Base-by-base conservation (phyloP, 2,113 vertebrate genomes). In the Serilophus lunatus region DNA sequence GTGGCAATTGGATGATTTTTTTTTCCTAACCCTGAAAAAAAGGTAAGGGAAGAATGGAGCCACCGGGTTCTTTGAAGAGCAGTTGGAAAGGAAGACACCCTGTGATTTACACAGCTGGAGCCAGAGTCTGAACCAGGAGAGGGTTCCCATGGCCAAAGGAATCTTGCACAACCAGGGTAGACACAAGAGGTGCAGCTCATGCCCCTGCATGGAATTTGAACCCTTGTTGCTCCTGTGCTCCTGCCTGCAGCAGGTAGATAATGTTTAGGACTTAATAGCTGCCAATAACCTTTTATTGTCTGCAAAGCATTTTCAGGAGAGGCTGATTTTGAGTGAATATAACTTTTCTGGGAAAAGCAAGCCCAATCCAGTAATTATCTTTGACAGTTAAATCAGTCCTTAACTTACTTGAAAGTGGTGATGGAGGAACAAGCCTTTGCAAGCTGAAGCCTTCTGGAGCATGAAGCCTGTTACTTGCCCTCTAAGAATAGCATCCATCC, bases 381-480 rank as follows among this genome's bases (percentile, higher is more conserved):
- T 26, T 82, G 93, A 82, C 72, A 86, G 75, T 77, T 92, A 79
- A 79, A 93, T 93, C 92, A 86, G 50, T 42, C 68, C 31, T 86
- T 89, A 75, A 66, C 84, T 92, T 59, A n/a, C 64, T 77, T 77
- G 69, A 72, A 94, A 93, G 60, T 5, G 74, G 36, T 19, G 45
- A 90, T 64, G 56, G 57, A 89, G 68, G 75, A 94, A 91, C 92
- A 97, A 97, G 95, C 63, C 77, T 89, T 91, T 96, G 93, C 96
- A 97, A 91, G 95, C 36, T 69, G 60, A 59, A 71, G 51, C 28
- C 40, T 59, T 93, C 90, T 90, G 96, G 75, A 95, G 91, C 7
- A 4, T 0, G 0, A 47, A 74, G 42, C 25, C 35, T 68, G 51
- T 78, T 84, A 60, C 68, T 87, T 85, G 79, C 68, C 90, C 90